Conservation (phyloP, 1,140 invertebrate genomes). For the Mercenaria mercenaria region DNA sequence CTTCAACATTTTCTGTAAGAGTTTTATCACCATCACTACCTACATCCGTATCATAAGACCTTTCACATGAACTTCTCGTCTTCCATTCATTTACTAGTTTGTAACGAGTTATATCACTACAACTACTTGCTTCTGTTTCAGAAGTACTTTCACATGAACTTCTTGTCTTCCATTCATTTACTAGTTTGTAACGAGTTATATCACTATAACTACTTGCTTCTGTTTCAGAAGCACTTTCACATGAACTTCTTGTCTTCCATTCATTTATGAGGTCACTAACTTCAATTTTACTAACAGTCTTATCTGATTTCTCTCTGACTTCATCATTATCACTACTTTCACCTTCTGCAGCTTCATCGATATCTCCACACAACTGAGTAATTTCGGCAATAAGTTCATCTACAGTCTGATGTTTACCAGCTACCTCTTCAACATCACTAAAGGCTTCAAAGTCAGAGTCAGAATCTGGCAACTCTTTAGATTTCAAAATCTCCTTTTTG, state of each 20-base stretch:
- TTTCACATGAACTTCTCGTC: neutral
- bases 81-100: neutral
- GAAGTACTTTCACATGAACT: neutral
- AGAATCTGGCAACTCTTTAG: neutral
- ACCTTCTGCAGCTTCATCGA: neutral
- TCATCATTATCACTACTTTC: neutral
- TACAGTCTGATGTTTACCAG: neutral
- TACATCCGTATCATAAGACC: neutral
- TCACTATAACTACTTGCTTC: too few relatives aligned
- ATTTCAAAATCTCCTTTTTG: neutral
- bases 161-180: neutral
- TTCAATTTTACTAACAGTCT: neutral
- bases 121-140: neutral
- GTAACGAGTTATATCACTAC: too few relatives aligned
- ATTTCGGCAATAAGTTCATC: conserved; percentile 34
- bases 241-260: neutral
- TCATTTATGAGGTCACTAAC: neutral
- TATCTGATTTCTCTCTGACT: neutral
- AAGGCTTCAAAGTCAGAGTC: conserved; percentile 2
- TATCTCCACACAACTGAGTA: neutral
- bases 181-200: too few relatives aligned
- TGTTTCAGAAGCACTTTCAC: neutral
- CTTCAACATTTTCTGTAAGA: neutral
- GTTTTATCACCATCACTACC: neutral
- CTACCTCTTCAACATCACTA: neutral